Evolutionary conservation across 2,888 invertebrate species (phyloP), one percentile per base, ranked within the genome.

Genomic region (Hirtodrosophila alboralis): DNA sequence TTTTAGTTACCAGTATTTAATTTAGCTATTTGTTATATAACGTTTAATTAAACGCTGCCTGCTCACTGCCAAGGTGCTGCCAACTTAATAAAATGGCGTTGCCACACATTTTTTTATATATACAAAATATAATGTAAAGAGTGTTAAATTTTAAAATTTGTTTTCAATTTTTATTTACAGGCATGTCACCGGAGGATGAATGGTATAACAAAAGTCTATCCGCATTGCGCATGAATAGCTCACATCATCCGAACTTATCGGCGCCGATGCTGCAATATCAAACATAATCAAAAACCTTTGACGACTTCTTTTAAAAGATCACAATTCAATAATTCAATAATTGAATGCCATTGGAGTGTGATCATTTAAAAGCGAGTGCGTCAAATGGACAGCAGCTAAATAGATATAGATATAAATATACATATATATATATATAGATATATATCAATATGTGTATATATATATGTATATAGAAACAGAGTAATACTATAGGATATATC

Each of bases 151-250:
- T n/a, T n/a, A n/a, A n/a, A n/a, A n/a, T n/a, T n/a, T n/a, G n/a
- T n/a, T n/a, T n/a, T n/a, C n/a, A n/a, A n/a, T n/a, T n/a, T 10
- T 6, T 12, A 13, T 14, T 52, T 36, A 1, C 47, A 97, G 97
- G 96, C 81, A 97, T 97, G 96, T 95, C 95, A 76, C 95, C 96
- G 40, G 96, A 96, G 90, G 98, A 96, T 90, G 98, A 98, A 91
- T 98, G 98, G 98, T 98, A 98, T 93, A 98, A 98, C 93, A 98
- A 98, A 92, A 97, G 97, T 88, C 93, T 98, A 88, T 98, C 98
- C 60, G 98, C 98, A 51, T 93, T 98, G 84, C 94, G 98, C 91
- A 98, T 98, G 98, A 98, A 98, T 93, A 95, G 96, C 88, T 96
- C 97, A 48, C 97, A 97, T 91, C 96, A 97, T 91, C 97, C 97